Evolutionary conservation across 1,140 invertebrate genomes (phyloP).

Genomic region (Scaptomyza pallida): DNA sequence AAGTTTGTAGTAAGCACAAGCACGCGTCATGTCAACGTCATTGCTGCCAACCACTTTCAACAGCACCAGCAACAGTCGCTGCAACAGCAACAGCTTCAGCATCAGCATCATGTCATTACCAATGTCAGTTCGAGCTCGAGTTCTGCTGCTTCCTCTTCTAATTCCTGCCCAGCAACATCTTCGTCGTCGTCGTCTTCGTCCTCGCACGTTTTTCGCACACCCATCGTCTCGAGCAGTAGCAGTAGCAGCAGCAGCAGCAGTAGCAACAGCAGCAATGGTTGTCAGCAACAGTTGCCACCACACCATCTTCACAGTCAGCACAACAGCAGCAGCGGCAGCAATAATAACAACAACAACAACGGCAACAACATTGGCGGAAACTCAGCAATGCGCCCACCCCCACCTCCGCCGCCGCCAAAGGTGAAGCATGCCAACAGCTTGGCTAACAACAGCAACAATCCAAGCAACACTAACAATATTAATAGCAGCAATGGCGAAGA

Average conservation of each 20-base stretch:
- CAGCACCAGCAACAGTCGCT: constrained; percentile 59
- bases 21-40: constrained; percentile 73
- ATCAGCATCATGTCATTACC: constrained; percentile 49
- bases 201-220: constrained; percentile 77
- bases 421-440: constrained; percentile 72
- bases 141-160: constrained; percentile 24
- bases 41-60: constrained; percentile 69
- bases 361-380: constrained; percentile 27
- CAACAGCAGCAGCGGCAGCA: constrained; percentile 49
- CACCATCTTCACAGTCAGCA: constrained; percentile 35
- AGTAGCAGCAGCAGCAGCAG: constrained; percentile 67
- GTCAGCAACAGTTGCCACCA: constrained; percentile 36
- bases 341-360: constrained; percentile 27
- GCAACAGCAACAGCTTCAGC: constrained; percentile 48
- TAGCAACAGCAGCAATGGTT: constrained; percentile 47
- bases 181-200: constrained; percentile 48
- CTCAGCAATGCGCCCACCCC: constrained; percentile 86
- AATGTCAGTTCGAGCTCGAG: constrained; percentile 57
- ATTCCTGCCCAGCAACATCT: constrained; percentile 32
- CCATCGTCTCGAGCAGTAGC: constrained; percentile 78
- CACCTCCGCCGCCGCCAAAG: constrained; percentile 86
- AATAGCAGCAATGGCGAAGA: constrained; percentile 86
- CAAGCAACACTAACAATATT: constrained; percentile 5
- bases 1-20: constrained; percentile 78
- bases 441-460: constrained; percentile 19